Evolutionary conservation across 2,113 vertebrate genomes (phyloP), one percentile per base, ranked within the genome.

Genomic region (Leptocoma aspasia): DNA sequence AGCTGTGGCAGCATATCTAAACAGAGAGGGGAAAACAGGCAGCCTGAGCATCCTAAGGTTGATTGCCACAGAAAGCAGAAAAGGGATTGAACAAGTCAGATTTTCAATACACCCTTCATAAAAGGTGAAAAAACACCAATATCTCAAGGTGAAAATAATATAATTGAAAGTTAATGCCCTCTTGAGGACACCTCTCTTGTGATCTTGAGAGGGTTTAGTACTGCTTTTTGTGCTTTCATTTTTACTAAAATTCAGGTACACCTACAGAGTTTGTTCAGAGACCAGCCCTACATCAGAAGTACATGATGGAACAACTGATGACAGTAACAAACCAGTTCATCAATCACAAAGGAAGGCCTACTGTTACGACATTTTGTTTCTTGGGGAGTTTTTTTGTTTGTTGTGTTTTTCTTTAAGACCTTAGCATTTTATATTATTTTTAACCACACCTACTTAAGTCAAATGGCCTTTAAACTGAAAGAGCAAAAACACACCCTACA

Each of bases 391-490:
- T 37, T 37, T 31, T 45, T 16, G 44, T 60, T 80, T 19, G 15
- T 26, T 54, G 57, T 61, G 14, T 6, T 82, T 59, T 39, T 64
- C 44, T 72, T 92, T 72, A 69, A 90, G 39, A 75, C 23, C n/a
- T 28, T 44, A 82, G 53, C 10, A 71, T 65, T 76, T 79, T 28
- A 13, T 49, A 56, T 24, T 82, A 14, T 69, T 89, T 89, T 87
- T 53, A 95, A 82, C 73, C 66, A 82, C n/a, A 76, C 53, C 77
- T 64, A 45, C 16, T 75, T 18, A 82, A 76, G 26, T 21, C 42
- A 85, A 94, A 80, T 23, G 15, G 53, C n/a, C 45, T 94, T 76
- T 45, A 91, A 87, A 72, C 42, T 53, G 23, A 69, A 90, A 80
- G 42, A 94, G 35, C 37, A 57, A 52, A 79, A 82, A 60, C 52